phyloP scores from a whole-genome alignment of 2,113 vertebrate genomes.

The Thryonomys swinderianus region DNA sequence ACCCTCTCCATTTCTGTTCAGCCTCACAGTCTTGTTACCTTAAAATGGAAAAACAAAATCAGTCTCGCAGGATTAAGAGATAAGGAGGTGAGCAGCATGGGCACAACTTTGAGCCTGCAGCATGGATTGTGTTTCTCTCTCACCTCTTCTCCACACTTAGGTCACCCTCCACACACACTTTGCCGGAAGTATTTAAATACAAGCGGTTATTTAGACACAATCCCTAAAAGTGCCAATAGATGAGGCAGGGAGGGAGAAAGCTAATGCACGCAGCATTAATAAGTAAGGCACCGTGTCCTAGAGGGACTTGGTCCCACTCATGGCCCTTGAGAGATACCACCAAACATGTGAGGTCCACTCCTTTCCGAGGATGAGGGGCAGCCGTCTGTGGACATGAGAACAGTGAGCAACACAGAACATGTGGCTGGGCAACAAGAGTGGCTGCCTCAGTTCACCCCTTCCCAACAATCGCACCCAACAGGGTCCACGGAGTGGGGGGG shows the following conservation, averaged over 20 bases:
- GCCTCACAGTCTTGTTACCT: neutral
- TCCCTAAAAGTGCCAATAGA: neutral
- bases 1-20: neutral
- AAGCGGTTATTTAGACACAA: neutral
- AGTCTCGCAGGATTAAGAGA: neutral
- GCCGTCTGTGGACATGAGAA: neutral
- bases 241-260: neutral
- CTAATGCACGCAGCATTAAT: too few relatives aligned
- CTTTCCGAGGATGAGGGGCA: neutral
- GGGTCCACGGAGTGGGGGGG: too few relatives aligned
- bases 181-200: neutral
- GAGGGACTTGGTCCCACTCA: neutral
- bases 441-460: neutral
- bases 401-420: accelerated
- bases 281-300: neutral
- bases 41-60: neutral
- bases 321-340: neutral
- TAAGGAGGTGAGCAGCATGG: neutral
- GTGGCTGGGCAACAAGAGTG: too few relatives aligned
- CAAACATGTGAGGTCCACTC: neutral
- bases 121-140: neutral
- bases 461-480: too few relatives aligned
- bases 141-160: neutral
- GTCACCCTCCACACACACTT: neutral
- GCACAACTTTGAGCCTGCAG: neutral